These are phyloP conservation scores for Drosophila setosimentum DNA, from an alignment of 2,888 invertebrate genomes.

Conservation along the genomic window DNA sequence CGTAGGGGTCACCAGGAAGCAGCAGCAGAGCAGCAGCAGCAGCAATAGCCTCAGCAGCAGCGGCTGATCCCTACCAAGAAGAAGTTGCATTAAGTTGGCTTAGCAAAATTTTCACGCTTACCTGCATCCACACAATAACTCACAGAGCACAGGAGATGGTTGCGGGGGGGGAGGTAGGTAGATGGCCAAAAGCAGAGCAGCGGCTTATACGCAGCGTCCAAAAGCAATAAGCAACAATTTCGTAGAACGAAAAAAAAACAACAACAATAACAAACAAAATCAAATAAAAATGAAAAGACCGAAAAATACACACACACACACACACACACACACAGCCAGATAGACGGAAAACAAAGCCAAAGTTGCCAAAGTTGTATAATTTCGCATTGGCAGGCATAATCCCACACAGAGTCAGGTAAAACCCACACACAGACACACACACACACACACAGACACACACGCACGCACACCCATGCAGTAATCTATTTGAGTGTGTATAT, in stretches of 20 bases:
- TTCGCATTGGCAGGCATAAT: slow-evolving; percentile 78
- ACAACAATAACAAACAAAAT: slow-evolving; percentile 16
- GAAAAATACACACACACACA: slow-evolving; percentile 1
- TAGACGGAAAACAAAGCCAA: slow-evolving; percentile 49
- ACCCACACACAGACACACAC: slow-evolving; percentile 49
- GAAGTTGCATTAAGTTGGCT: slow-evolving; percentile 80
- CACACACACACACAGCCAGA: background rate
- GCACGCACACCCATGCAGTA: slow-evolving; percentile 20
- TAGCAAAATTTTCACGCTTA: slow-evolving; percentile 80
- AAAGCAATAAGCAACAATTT: slow-evolving; percentile 79
- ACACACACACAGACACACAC: slow-evolving; percentile 22
- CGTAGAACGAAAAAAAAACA: slow-evolving; percentile 54
- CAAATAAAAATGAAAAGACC: slow-evolving; percentile 28
- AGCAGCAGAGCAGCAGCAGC: background rate
- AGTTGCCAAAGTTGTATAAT: slow-evolving; percentile 75
- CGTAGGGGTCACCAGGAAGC: slow-evolving; percentile 62
- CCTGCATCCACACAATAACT: slow-evolving; percentile 64
- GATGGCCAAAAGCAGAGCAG: slow-evolving; percentile 26
- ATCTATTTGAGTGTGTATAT: slow-evolving; percentile 27
- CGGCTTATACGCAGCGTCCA: slow-evolving; percentile 49
- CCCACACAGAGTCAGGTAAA: slow-evolving; percentile 73
- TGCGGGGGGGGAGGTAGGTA: background rate
- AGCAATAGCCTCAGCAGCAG: background rate
- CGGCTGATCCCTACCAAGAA: slow-evolving; percentile 27
- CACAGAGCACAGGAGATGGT: background rate